Percentiles rank a stretch among this genome's conserved stretches.
Conservation (phyloP, 2,888 invertebrate genomes). For the Dryobotodes eremita region DNA sequence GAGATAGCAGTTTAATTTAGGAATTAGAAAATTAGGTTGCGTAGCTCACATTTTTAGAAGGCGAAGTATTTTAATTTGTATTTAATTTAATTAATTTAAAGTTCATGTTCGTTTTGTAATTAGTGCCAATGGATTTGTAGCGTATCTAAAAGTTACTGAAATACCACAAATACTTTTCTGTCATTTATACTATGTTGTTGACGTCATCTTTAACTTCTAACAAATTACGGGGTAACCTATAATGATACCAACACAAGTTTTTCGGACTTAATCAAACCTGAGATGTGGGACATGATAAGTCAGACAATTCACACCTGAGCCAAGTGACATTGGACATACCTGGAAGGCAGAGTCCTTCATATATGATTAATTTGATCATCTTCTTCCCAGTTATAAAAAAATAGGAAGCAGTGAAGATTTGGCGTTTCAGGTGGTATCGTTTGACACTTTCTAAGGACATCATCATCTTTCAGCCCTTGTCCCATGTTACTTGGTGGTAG, state of each 20-base stretch:
- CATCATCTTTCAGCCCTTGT: background rate
- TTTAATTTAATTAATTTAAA: no score
- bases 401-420: background rate
- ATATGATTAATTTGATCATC: no score
- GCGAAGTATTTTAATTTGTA: conserved; percentile 9
- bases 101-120: conserved; percentile 20
- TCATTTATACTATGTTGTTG: background rate
- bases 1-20: conserved; percentile 21
- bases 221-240: background rate
- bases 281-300: background rate
- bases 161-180: conserved; percentile 17
- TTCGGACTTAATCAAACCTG: background rate
- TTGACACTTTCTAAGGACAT: background rate
- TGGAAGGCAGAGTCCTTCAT: background rate
- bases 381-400: background rate
- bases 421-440: background rate
- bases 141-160: background rate
- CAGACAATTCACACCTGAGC: background rate
- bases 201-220: background rate
- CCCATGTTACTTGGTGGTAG: background rate
- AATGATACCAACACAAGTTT: background rate
- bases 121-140: conserved; percentile 5
- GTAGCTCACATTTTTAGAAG: conserved; percentile 1
- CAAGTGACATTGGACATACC: background rate
- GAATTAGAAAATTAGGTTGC: conserved; percentile 30